A percentile compares a stretch with the other conserved stretches of the same genome.
These are phyloP conservation scores for Nicator chloris DNA, from an alignment of 2,113 vertebrate species.

Conservation along the genomic window DNA sequence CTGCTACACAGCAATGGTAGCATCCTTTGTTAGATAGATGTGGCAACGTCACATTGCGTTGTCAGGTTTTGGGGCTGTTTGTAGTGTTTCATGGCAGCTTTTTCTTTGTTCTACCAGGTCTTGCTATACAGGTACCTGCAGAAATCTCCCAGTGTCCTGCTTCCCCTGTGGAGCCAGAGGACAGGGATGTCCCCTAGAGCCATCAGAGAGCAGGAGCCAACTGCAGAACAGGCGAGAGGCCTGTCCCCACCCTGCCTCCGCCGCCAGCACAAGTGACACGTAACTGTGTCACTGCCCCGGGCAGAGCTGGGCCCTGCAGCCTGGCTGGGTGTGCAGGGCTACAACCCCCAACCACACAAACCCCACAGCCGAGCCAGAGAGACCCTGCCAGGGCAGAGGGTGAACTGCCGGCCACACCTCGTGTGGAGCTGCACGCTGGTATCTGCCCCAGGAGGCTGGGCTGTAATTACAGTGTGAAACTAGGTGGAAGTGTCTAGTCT, in stretches of 20 bases:
- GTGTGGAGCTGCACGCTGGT: fast-evolving
- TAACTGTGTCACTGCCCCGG: fast-evolving
- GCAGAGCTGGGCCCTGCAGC: background rate
- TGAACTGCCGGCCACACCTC: background rate
- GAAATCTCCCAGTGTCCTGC: background rate
- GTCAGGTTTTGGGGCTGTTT: background rate
- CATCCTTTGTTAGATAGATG: background rate
- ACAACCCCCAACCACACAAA: fast-evolving
- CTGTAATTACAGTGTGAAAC: background rate
- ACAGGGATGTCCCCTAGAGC: fast-evolving
- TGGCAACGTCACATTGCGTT: background rate
- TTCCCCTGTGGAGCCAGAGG: background rate
- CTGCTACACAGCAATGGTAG: background rate
- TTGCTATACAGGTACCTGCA: background rate
- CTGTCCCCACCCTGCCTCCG: background rate
- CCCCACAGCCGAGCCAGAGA: background rate
- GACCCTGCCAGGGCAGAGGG: background rate
- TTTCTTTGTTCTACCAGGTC: background rate
- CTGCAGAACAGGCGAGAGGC: fast-evolving
- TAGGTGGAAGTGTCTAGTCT: background rate
- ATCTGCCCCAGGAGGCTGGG: background rate
- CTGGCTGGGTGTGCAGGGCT: background rate
- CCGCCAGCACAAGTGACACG: fast-evolving
- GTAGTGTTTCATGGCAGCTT: background rate
- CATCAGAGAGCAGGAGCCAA: background rate